phyloP scores from a whole-genome alignment of 2,888 invertebrate genomes.

The Orchesellides sinensis region DNA sequence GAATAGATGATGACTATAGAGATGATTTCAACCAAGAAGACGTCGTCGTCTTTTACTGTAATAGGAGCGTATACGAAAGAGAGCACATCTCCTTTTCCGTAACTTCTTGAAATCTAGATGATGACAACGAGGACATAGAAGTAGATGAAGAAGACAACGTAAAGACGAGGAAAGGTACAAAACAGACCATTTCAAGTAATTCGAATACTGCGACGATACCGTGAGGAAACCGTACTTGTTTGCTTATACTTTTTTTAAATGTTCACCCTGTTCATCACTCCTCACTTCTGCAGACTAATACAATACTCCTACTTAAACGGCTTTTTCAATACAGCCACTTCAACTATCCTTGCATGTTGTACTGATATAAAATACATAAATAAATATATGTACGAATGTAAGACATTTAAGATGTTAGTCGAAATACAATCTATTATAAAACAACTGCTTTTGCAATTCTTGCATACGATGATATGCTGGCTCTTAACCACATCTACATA shows the following conservation, averaged over 20 bases:
- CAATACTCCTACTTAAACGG: too few relatives aligned
- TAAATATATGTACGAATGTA: constrained; percentile 27
- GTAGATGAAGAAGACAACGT: background rate
- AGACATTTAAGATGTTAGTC: constrained; percentile 12
- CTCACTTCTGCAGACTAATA: too few relatives aligned
- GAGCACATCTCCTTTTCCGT: constrained; percentile 6
- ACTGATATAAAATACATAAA: too few relatives aligned
- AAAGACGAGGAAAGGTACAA: background rate
- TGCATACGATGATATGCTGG: background rate
- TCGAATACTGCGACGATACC: too few relatives aligned
- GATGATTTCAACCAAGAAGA: background rate
- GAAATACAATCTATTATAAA: background rate
- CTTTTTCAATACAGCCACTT: too few relatives aligned
- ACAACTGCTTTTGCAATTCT: background rate
- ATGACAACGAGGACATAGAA: background rate
- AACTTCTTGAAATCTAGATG: constrained; percentile 21
- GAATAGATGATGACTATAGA: background rate
- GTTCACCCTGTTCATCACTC: too few relatives aligned
- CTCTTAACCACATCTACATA: background rate
- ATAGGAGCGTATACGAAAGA: background rate
- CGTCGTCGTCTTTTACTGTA: background rate
- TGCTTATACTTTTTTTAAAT: too few relatives aligned
- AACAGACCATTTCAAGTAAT: background rate
- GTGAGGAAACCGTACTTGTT: too few relatives aligned
- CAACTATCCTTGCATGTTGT: too few relatives aligned